phyloP scores from a whole-genome alignment of 2,888 invertebrate genomes.

The Drosophila rellima region DNA sequence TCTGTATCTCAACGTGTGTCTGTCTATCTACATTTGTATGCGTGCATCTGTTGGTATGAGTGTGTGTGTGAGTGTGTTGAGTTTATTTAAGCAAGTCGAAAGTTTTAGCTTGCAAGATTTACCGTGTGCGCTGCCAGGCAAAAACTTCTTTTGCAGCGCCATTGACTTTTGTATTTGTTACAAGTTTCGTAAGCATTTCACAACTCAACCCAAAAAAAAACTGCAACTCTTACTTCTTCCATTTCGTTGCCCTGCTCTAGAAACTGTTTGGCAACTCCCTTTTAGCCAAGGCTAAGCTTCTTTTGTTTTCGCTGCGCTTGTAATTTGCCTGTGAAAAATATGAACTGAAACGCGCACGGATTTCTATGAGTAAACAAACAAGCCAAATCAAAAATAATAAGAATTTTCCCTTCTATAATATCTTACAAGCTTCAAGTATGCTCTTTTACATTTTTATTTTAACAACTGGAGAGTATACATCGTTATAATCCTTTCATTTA shows the following conservation, averaged over 20 bases:
- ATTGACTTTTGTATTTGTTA: conserved; percentile 80
- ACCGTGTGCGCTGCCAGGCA: conserved; percentile 75
- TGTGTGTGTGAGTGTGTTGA: conserved; percentile 51
- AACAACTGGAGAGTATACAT: conserved; percentile 22
- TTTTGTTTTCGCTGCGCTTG: conserved; percentile 66
- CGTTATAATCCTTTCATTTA: neutral
- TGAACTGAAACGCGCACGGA: conserved; percentile 68
- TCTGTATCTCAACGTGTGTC: conserved; percentile 35
- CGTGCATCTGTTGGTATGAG: conserved; percentile 23
- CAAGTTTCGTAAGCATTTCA: conserved; percentile 65
- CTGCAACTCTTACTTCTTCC: conserved; percentile 30
- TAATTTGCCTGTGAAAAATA: conserved; percentile 76
- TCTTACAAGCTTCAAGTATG: conserved; percentile 6
- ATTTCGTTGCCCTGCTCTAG: neutral
- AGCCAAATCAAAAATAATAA: conserved; percentile 25
- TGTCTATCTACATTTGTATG: conserved; percentile 22
- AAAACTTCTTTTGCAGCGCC: conserved; percentile 81
- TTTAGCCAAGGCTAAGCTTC: conserved; percentile 52
- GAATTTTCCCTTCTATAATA: conserved; percentile 8
- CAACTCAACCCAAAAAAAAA: conserved; percentile 55
- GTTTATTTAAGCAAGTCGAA: conserved; percentile 81
- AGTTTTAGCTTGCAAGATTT: conserved; percentile 80
- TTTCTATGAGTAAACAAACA: conserved; percentile 68
- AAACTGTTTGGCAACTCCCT: conserved; percentile 32
- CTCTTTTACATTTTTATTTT: conserved; percentile 25